Conservation (phyloP, 2,797 vertebrate species). For the Potorous gilbertii region DNA sequence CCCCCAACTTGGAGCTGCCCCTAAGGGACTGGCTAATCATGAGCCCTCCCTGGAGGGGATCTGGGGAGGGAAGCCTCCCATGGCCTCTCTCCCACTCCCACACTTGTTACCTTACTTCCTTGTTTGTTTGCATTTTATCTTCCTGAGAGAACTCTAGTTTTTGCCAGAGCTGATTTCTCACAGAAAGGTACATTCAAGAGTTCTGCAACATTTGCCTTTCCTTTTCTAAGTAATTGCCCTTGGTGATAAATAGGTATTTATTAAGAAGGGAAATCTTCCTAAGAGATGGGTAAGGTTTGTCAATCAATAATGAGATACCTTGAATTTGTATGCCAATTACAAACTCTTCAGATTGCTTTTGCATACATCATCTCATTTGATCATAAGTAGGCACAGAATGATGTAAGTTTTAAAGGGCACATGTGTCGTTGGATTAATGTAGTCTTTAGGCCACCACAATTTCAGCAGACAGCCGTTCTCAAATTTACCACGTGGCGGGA, state of each 20-base stretch:
- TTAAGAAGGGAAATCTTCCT: neutral
- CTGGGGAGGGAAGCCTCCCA: neutral
- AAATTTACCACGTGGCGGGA: neutral
- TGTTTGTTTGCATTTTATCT: neutral
- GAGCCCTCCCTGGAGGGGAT: neutral
- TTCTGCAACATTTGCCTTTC: neutral
- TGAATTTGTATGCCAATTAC: neutral
- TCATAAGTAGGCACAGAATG: neutral
- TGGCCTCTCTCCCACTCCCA: neutral
- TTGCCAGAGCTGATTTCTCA: neutral
- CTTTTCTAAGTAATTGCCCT: slow-evolving; percentile 10
- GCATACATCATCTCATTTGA: neutral
- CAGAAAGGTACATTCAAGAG: neutral
- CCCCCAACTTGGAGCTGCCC: neutral
- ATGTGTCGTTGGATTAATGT: neutral
- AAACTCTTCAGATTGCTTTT: neutral
- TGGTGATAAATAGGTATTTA: neutral
- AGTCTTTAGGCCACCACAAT: neutral
- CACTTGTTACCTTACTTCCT: neutral
- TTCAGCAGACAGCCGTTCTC: neutral
- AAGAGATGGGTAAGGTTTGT: neutral
- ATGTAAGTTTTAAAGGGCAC: neutral
- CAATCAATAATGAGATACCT: neutral
- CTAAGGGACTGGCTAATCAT: neutral
- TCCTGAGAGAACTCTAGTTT: neutral